Conservation (phyloP, 1,140 invertebrate genomes). For the Ostrea edulis region DNA sequence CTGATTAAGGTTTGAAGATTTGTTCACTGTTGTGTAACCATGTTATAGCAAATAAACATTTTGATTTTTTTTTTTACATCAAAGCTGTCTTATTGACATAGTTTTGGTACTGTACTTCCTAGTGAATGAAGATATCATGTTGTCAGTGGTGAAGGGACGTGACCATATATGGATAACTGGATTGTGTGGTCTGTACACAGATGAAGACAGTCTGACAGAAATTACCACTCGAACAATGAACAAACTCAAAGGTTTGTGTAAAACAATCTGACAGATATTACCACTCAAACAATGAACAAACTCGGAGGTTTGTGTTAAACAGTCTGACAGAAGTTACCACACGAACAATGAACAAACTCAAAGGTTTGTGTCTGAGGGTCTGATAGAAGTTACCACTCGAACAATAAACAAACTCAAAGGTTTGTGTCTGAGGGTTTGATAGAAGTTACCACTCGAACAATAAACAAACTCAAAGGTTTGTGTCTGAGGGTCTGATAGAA, state of each 20-base stretch:
- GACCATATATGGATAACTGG: constrained; percentile 62
- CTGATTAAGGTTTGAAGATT: too few relatives aligned
- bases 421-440: constrained; percentile 49
- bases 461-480: constrained; percentile 67
- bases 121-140: not conserved
- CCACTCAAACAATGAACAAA: constrained; percentile 61
- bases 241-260: constrained; percentile 60
- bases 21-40: too few relatives aligned
- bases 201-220: constrained; percentile 47
- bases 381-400: constrained; percentile 48
- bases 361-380: constrained; percentile 55
- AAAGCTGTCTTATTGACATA: too few relatives aligned
- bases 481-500: constrained; percentile 42
- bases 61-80: too few relatives aligned
- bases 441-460: constrained; percentile 53
- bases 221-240: constrained; percentile 62
- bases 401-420: constrained; percentile 67
- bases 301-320: constrained; percentile 58
- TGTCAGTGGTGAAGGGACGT: not conserved
- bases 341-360: constrained; percentile 63
- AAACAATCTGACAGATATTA: constrained; percentile 50
- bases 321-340: constrained; percentile 54
- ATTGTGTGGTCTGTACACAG: constrained; percentile 41
- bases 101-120: not conserved
- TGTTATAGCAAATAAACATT: too few relatives aligned